phyloP scores from a whole-genome alignment of 2,113 vertebrate genomes.

The Etheostoma spectabile region DNA sequence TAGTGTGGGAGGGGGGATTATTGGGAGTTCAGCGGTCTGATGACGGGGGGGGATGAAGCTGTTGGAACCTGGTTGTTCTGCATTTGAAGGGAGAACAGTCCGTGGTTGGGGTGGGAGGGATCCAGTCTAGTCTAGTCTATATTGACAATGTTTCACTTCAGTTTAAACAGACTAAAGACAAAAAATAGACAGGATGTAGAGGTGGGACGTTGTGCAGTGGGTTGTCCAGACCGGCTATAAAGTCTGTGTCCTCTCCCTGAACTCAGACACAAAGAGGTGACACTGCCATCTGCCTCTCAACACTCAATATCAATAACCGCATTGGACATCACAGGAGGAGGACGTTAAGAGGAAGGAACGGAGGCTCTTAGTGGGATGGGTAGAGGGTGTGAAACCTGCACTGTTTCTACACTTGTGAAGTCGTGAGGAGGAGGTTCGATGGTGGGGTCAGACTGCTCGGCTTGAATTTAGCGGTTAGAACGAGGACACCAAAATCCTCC shows the following conservation, averaged over 20 bases:
- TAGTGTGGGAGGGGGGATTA: too few species aligned
- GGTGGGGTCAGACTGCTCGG: not conserved
- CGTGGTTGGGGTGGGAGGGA: too few species aligned
- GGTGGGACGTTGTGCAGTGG: not conserved
- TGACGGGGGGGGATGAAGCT: too few species aligned
- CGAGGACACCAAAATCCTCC: not conserved
- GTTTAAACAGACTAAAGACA: too few species aligned
- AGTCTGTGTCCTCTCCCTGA: conserved; percentile 70
- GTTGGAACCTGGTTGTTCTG: too few species aligned
- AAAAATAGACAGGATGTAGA: too few species aligned
- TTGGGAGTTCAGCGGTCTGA: too few species aligned
- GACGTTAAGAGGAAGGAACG: conserved; percentile 5
- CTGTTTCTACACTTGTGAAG: conserved; percentile 1
- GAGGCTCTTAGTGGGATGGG: conserved; percentile 18
- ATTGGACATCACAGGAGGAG: conserved; percentile 40
- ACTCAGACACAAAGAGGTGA: conserved; percentile 65
- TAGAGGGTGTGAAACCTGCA: conserved; percentile 23
- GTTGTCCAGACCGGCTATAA: conserved; percentile 26
- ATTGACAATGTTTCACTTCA: too few species aligned
- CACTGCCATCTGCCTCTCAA: conserved; percentile 45
- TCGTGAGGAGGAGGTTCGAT: conserved; percentile 16
- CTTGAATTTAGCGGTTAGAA: not conserved
- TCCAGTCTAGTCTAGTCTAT: too few species aligned
- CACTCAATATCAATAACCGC: conserved; percentile 63
- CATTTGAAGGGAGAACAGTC: too few species aligned